Evolutionary conservation across 2,113 vertebrate species (phyloP), one percentile per base, ranked within the genome.

Genomic region (Corythornis cristatus): DNA sequence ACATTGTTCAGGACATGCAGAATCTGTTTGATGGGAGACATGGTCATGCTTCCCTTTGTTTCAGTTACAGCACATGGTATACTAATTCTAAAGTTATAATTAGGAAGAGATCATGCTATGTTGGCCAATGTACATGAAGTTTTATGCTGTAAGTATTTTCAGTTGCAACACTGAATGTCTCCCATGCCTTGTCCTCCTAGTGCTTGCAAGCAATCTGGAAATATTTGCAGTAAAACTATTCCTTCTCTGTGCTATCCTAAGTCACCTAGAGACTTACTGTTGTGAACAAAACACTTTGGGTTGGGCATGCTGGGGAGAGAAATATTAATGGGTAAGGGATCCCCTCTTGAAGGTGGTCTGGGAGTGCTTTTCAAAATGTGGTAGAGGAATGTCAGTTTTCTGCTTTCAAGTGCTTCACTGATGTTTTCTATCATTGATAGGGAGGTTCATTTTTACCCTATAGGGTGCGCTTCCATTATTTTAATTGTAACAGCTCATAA

Each of bases 401-500:
- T 86, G 11, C 3, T 83, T 92, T 43, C 40, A 51, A 53, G 73
- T 50, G 8, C 35, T 80, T 26, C 11, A 64, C 21, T 86, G 45
- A 57, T 94, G 85, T 87, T 95, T 95, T 89, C 60, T 91, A 45
- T 85, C 75, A 87, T 46, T 83, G 67, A 31, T 86, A 83, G 53
- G 15, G 51, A 78, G 73, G 75, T 83, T 88, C 6, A 74, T 77
- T 95, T 93, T 89, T 88, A 72, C 68, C 18, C 64, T 29, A 56
- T 42, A 81, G 83, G 37, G 37, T 88, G 82, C 33, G 60, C 56
- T 88, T 88, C 33, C 67, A 46, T 70, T 83, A 87, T 79, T 89
- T 91, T 88, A 95, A 80, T 91, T 88, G 46, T 83, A 96, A 58
- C 21, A 40, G 42, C 73, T 94, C 60, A 43, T 65, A 54, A 35